Base-by-base conservation (phyloP, 2,888 invertebrate genomes). In the Zelleria hepariella region DNA sequence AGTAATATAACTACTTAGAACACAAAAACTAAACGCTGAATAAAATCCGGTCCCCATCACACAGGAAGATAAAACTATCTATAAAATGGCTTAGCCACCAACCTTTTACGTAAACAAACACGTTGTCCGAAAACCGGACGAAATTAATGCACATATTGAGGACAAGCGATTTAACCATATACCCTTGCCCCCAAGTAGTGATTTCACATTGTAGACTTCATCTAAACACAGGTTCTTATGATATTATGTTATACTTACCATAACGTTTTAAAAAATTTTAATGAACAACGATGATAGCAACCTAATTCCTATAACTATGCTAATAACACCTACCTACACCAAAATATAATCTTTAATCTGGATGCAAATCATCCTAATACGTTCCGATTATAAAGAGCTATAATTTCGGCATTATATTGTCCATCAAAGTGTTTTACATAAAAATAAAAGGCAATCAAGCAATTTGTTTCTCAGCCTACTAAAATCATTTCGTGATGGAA, bases 341-440 rank as follows among this genome's bases (percentile, higher is more conserved):
- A 82, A 86, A 87, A 86, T 84, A 86, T 86, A 86, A 86, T 86
- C 82, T 86, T 86, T 86, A 86, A 87, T 87, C 85, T 86, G 82
- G 77, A 87, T 86, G 86, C 86, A 85, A 86, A 87, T 86, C 86
- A 84, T 83, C 78, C 85, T 86, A 87, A 86, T 86, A 82, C 83
- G 85, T 83, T 84, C 80, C 83, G 82, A 85, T 86, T 85, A 86
- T 83, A 81, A 83, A 82, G 75, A 84, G 82, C 82, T 86, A 85
- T 87, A 86, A 87, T 87, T 86, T 86, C 75, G 82, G 73, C 80
- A 86, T 87, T 87, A 87, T 86, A 86, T 83, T 86, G 87, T 86
- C 87, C 86, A 84, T 86, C 86, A 86, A 82, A 81, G 80, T 82
- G 84, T 86, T 86, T 86, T 80, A 86, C 85, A 86, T 79, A 81